Evolutionary conservation across 2,113 vertebrate genomes (phyloP).

Genomic region (Ia io): DNA sequence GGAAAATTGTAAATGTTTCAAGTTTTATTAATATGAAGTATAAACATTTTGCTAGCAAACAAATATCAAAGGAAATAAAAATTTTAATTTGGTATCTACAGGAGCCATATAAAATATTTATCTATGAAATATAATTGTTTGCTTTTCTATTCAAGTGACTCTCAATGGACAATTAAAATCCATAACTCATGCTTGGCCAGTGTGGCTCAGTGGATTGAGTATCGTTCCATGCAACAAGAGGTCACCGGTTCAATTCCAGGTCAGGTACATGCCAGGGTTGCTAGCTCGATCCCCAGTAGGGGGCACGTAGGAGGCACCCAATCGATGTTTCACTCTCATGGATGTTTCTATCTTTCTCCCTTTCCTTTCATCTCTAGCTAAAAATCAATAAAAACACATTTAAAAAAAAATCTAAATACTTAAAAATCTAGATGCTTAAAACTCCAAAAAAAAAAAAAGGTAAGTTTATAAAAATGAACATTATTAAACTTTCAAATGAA

Average conservation of each 20-base stretch:
- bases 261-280: no score
- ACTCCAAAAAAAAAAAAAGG: background rate
- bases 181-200: background rate
- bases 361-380: no score
- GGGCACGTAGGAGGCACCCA: no score
- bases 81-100: background rate
- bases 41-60: background rate
- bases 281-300: no score
- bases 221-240: no score
- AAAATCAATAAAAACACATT: no score
- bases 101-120: background rate
- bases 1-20: background rate
- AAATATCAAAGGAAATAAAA: background rate
- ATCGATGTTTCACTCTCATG: no score
- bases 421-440: conserved; percentile 16
- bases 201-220: no score
- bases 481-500: background rate
- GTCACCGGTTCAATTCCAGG: no score
- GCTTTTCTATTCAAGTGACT: background rate
- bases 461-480: background rate
- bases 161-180: background rate
- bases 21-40: background rate
- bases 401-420: no score
- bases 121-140: background rate
- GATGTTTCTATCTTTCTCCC: no score